A percentile compares a stretch with the other conserved stretches of the same genome.
phyloP scores from a whole-genome alignment of 2,888 invertebrate species.

The Drosophila putrida region DNA sequence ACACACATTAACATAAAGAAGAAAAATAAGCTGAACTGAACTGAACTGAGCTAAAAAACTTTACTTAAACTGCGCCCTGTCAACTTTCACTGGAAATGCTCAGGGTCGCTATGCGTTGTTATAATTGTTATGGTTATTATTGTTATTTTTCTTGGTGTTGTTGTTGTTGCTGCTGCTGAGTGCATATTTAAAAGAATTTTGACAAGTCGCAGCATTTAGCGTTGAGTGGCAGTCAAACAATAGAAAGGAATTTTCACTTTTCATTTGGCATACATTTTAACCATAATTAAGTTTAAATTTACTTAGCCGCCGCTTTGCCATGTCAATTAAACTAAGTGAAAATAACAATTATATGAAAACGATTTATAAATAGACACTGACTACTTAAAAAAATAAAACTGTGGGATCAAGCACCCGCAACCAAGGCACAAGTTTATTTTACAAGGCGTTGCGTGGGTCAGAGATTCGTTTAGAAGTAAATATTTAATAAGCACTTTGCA shows the following conservation, averaged over 20 bases:
- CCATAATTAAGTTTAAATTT: conserved; percentile 60
- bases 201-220: conserved; percentile 39
- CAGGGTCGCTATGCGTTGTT: conserved; percentile 51
- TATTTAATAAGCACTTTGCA: conserved; percentile 60
- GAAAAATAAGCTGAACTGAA: conserved; percentile 3
- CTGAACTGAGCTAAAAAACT: conserved; percentile 7
- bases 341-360: conserved; percentile 60
- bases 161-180: conserved; percentile 1
- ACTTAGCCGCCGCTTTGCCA: conserved; percentile 33
- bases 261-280: conserved; percentile 32
- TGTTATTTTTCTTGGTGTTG: conserved; percentile 34
- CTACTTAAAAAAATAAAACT: not conserved
- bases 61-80: conserved; percentile 19
- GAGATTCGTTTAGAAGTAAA: conserved; percentile 66
- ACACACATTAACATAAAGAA: conserved; percentile 62
- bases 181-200: conserved; percentile 61
- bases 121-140: conserved; percentile 42
- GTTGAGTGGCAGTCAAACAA: conserved; percentile 47
- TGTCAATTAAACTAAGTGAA: conserved; percentile 75
- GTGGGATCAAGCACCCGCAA: not conserved
- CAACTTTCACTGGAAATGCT: conserved; percentile 69
- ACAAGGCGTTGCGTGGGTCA: conserved; percentile 10
- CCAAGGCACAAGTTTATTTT: conserved; percentile 9
- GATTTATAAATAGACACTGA: conserved; percentile 14
- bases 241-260: conserved; percentile 66